Conservation (phyloP, 2,888 invertebrate species). For the Synanthedon tipuliformis region DNA sequence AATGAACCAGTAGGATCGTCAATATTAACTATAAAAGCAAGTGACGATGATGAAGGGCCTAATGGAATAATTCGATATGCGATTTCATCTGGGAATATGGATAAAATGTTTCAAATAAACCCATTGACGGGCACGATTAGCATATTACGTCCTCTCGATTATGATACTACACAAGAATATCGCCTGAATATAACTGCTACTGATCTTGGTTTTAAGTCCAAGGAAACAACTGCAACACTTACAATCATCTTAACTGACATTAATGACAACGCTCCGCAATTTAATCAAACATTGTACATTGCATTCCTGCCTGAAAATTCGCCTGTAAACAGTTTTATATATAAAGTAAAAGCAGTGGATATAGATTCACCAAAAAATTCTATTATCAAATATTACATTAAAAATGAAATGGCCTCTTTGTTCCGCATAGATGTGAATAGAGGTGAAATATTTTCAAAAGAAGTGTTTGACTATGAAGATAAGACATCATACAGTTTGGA, state of each 20-base stretch:
- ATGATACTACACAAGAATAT: slow-evolving; percentile 86
- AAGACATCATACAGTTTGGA: slow-evolving; percentile 78
- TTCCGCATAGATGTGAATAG: slow-evolving; percentile 83
- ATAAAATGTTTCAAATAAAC: slow-evolving; percentile 84
- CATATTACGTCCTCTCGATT: slow-evolving; percentile 85
- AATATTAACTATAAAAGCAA: slow-evolving; percentile 85
- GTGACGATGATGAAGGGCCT: slow-evolving; percentile 87
- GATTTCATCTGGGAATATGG: slow-evolving; percentile 86
- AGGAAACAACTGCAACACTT: slow-evolving; percentile 81
- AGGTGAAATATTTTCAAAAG: slow-evolving; percentile 80
- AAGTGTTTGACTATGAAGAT: slow-evolving; percentile 90
- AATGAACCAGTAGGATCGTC: slow-evolving; percentile 89
- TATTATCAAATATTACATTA: slow-evolving; percentile 84
- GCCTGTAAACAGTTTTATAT: slow-evolving; percentile 79
- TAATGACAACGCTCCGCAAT: slow-evolving; percentile 91
- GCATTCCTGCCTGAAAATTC: slow-evolving; percentile 88
- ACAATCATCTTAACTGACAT: slow-evolving; percentile 91
- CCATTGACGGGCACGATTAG: slow-evolving; percentile 81
- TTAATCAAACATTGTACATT: slow-evolving; percentile 81
- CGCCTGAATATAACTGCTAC: slow-evolving; percentile 87
- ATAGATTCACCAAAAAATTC: slow-evolving; percentile 90
- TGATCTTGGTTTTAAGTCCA: slow-evolving; percentile 86
- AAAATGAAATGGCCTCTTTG: slow-evolving; percentile 79
- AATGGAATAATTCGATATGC: slow-evolving; percentile 90
- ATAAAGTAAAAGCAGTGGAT: slow-evolving; percentile 81